Evolutionary conservation across 2,113 vertebrate species (phyloP).

Genomic region (Egretta garzetta): DNA sequence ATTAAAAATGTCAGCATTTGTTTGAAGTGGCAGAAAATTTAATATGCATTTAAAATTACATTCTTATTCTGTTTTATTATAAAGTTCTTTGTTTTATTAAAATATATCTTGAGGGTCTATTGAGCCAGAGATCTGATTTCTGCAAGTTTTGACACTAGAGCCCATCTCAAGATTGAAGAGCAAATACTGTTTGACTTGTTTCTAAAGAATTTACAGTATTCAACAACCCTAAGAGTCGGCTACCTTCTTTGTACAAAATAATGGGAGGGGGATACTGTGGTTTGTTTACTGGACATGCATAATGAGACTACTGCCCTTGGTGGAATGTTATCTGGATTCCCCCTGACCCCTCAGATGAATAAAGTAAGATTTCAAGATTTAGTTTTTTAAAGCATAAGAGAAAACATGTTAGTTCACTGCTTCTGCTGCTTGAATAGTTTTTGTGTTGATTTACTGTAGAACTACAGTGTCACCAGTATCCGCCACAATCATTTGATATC

Average conservation of each 20-base stretch:
- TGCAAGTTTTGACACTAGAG: not conserved
- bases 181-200: not conserved
- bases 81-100: not conserved
- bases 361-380: not conserved
- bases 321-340: not conserved
- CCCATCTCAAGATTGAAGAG: not conserved
- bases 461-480: not conserved
- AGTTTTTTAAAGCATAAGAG: not conserved
- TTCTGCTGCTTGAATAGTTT: not conserved
- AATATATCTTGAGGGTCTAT: not conserved
- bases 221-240: not conserved
- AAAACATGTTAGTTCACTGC: not conserved
- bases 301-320: not conserved
- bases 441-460: not conserved
- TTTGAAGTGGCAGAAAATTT: conserved; percentile 15
- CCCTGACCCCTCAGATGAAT: accelerated
- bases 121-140: not conserved
- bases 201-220: not conserved
- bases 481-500: not conserved
- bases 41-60: not conserved
- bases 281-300: not conserved
- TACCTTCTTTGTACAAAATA: not conserved
- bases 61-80: not conserved
- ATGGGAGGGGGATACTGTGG: not conserved
- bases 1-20: not conserved